These are phyloP conservation scores for Hapalemur alaotrensis DNA, from an alignment of 2,797 vertebrate species.

Conservation along the genomic window DNA sequence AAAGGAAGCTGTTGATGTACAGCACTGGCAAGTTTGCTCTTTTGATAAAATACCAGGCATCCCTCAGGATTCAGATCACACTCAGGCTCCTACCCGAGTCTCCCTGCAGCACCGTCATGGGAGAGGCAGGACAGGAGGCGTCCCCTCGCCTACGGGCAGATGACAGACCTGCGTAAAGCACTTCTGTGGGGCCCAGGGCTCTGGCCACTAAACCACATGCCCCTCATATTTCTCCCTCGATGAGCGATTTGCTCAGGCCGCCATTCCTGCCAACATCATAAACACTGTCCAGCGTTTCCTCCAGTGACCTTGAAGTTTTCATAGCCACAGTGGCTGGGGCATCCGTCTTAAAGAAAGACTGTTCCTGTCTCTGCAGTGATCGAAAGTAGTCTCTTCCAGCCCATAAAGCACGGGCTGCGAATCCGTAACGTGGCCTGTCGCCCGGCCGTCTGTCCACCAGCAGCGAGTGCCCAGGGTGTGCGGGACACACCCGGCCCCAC, in stretches of 20 bases:
- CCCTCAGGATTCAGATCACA: neutral
- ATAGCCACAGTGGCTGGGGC: neutral
- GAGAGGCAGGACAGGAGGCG: neutral
- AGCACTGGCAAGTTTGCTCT: accelerated
- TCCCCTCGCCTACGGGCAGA: neutral
- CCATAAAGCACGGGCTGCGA: neutral
- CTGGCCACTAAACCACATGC: accelerated
- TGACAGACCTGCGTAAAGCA: accelerated
- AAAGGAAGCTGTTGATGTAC: neutral
- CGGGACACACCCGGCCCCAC: accelerated
- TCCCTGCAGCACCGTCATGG: accelerated
- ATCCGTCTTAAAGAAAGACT: neutral
- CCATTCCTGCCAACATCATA: neutral
- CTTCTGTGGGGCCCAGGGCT: neutral
- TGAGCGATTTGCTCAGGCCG: neutral
- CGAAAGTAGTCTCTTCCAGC: neutral
- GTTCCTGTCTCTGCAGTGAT: neutral
- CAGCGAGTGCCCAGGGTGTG: accelerated
- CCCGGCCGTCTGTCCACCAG: accelerated
- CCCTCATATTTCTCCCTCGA: neutral
- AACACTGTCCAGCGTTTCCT: neutral
- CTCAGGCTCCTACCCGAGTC: neutral
- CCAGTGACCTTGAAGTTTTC: neutral
- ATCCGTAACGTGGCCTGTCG: neutral
- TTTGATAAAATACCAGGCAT: neutral